Evolutionary conservation across 2,888 invertebrate genomes (phyloP), one percentile per base, ranked within the genome.

Genomic region (Philaethria dido): DNA sequence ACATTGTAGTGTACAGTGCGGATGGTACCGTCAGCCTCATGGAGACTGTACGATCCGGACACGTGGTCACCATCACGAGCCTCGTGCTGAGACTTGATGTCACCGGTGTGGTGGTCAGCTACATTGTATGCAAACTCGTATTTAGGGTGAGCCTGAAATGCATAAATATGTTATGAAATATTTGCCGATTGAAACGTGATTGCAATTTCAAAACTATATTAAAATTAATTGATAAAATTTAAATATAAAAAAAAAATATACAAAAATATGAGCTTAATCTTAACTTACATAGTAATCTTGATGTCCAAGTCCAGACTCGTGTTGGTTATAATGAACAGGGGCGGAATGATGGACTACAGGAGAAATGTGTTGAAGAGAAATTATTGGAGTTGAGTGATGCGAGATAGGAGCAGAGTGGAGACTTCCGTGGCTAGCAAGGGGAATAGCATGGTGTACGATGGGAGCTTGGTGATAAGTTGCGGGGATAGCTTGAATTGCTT

Each of bases 31-130:
- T 93, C 94, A 33, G 94, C 93, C 74, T 94, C 94, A 44, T 94
- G 94, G 52, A 94, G 86, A 29, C 93, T 94, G 84, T 95, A 95
- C 78, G 94, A 94, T 50, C 95, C 95, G 81, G 94, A 93, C 70
- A 95, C 95, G 42, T 93, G 93, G 76, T 95, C 94, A 5, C 95
- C 95, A 77, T 94, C 93, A 62, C 93, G 90, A n/a, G 93, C 84
- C 75, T 94, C 94, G 80, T 93, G 89, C 74, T 94, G 94, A 78
- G 93, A 93, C 86, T 94, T 94, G 76, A 88, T 88, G 84, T 94
- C 94, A 1, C 93, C 94, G 66, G 93, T 93, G 74, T 94, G 93
- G 1, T 87, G 88, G 73, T 94, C 94, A 66, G 91, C 83, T 36
- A 93, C 92, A 60, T 90, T 88, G 80, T 93, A 93, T 73, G 91